Evolutionary conservation across 2,113 vertebrate species (phyloP), one percentile per base, ranked within the genome.

Genomic region (Psettodes erumei): DNA sequence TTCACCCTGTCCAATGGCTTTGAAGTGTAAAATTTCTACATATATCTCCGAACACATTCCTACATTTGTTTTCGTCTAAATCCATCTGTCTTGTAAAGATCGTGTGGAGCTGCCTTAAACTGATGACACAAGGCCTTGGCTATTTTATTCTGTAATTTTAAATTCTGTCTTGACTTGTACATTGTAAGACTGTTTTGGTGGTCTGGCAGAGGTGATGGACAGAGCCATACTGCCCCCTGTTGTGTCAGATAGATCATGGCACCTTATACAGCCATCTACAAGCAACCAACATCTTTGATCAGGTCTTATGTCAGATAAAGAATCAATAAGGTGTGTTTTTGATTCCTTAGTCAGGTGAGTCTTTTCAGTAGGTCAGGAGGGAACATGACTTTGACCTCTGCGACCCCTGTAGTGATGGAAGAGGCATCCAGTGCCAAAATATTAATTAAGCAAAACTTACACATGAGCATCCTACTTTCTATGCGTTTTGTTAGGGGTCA

Each of bases 211-310:
- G 53, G 50, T 59, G 37, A 85, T 70, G 65, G 79, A 84, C 86
- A 93, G 92, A 92, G 53, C 91, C 91, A 93, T 88, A 91, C 94
- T 94, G 93, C 94, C 94, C 93, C 91, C 94, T 94, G 89, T 93
- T 93, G 94, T 91, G 75, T 63, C 47, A 82, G 15, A 82, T 48
- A 59, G 63, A 71, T 78, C 55, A 82, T 75, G 69, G 62, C 83
- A 88, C 54, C 27, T 33, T 3, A 21, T 2, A 8, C 16, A 55
- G 28, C 28, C n/a, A n/a, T 9, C 43, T 33, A 35, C 6, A 48
- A 7, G 56, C 11, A 6, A 15, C 12, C 19, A 5, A 11, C 6
- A 15, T 43, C 23, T 62, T 42, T 28, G 30, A 6, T 77, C 5
- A 55, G 7, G 13, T 21, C 38, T 32, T 9, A 23, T 23, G 19